phyloP scores from a whole-genome alignment of 2,888 invertebrate species.

The Lepas anatifera region DNA sequence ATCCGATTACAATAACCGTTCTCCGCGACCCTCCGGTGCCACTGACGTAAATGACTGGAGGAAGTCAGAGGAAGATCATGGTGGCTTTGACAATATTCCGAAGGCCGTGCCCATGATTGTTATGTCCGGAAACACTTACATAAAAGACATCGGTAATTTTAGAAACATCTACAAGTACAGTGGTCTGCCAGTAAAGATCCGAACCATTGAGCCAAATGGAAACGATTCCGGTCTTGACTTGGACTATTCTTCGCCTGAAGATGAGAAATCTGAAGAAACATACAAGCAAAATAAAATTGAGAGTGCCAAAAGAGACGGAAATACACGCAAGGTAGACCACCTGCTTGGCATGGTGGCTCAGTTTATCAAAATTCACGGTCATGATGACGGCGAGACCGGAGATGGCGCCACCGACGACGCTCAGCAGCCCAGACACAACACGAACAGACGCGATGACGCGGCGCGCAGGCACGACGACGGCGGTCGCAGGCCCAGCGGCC shows the following conservation, averaged over 20 bases:
- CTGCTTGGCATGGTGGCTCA: no score
- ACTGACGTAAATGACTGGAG: background rate
- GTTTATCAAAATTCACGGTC: background rate
- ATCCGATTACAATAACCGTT: no score
- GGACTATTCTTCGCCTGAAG: background rate
- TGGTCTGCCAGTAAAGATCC: background rate
- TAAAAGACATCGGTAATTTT: background rate
- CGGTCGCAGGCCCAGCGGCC: background rate
- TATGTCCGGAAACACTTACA: conserved; percentile 4
- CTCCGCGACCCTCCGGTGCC: no score
- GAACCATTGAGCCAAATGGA: background rate
- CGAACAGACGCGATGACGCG: no score
- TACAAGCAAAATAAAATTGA: no score
- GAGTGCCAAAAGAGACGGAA: background rate
- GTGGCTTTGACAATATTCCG: background rate
- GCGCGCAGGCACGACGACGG: background rate
- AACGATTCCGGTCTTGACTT: background rate
- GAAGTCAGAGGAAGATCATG: background rate
- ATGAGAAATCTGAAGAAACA: background rate
- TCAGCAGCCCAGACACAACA: no score
- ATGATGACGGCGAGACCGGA: background rate
- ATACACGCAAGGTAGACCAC: no score
- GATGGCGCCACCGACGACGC: no score
- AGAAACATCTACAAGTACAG: background rate
- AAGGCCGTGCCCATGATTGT: conserved; percentile 8